Percentiles rank a stretch among this genome's conserved stretches.
These are phyloP conservation scores for Caenorhabditis sulstoni DNA, from an alignment of 2,888 invertebrate species.

Conservation along the genomic window DNA sequence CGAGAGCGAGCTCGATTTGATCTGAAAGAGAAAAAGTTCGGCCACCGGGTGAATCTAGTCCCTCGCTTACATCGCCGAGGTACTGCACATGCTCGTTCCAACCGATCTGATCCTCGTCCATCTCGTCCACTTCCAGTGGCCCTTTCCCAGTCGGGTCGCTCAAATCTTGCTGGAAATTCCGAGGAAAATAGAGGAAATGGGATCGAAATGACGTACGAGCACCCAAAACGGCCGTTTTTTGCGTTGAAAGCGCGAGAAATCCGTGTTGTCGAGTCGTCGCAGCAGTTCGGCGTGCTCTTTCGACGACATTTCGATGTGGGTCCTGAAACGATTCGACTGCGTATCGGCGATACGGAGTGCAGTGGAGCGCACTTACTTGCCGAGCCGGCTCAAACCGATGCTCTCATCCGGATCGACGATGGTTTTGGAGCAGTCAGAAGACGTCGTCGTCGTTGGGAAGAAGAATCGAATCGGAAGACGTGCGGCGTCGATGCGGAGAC, in stretches of 20 bases:
- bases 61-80: conserved; percentile 31
- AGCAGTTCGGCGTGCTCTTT: conserved; percentile 44
- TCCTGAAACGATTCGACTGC: background rate
- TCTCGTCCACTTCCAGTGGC: conserved; percentile 24
- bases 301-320: conserved; percentile 40
- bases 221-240: conserved; percentile 32
- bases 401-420: conserved; percentile 6
- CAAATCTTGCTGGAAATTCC: conserved; percentile 29
- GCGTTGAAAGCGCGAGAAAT: conserved; percentile 20
- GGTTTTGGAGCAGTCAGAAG: too few species aligned
- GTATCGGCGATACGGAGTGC: background rate
- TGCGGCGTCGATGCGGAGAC: conserved; percentile 29
- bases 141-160: conserved; percentile 17
- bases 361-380: conserved; percentile 16
- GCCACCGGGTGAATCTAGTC: too few species aligned
- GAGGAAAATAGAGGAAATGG: too few species aligned
- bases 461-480: conserved; percentile 23
- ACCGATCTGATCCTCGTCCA: conserved; percentile 18
- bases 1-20: conserved; percentile 13
- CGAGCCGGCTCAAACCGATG: conserved; percentile 3
- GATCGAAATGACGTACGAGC: conserved; percentile 8
- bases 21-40: background rate
- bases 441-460: conserved; percentile 16
- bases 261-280: conserved; percentile 30
- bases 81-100: conserved; percentile 52